Base-by-base conservation (phyloP, 2,113 vertebrate genomes). In the Ariopsis seemanni region DNA sequence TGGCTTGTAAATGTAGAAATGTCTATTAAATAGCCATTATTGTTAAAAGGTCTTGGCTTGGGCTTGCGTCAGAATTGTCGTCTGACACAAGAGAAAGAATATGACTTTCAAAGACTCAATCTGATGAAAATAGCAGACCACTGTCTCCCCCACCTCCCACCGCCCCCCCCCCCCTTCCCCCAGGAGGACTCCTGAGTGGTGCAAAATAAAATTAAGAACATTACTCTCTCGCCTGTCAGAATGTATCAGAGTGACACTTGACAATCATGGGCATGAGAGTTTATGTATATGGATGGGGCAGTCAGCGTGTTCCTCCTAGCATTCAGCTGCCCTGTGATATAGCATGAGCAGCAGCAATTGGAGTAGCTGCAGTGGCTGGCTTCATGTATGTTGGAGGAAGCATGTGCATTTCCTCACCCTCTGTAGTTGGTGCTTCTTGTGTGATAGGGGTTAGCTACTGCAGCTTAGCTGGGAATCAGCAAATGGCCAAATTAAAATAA, bases 31-130 rank as follows among this genome's bases (percentile, higher is more conserved):
- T 34, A 20, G 50, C 22, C 25, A 34, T 52, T 55, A 67, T 82
- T 82, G 65, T 50, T 85, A 71, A 81, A 79, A 69, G 60, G 72
- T 84, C 27, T 85, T 22, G 42, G 75, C 25, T 74, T 30, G 55
- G 27, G 20, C 67, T 62, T 52, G 55, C 52, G 65, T 83, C 72
- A 80, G 87, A 14, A 25, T 75, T 48, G 50, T 53, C n/a, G 22
- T 78, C 25, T 22, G 50, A 22, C 0, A 25, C 27, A 25, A 27
- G 25, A 1, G 4, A 50, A 77, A 52, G 42, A 17, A 50, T 74
- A 50, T 22, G 72, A 52, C 27, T 58, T 15, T 53, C 4, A 27
- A 78, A 55, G 11, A 17, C 52, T 79, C 30, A 79, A 9, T 78
- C 12, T 57, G 34, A 50, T 2, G 18, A 8, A 57, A 15, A 55